phyloP scores from a whole-genome alignment of 1,140 invertebrate species.

The Piezodorus guildinii region DNA sequence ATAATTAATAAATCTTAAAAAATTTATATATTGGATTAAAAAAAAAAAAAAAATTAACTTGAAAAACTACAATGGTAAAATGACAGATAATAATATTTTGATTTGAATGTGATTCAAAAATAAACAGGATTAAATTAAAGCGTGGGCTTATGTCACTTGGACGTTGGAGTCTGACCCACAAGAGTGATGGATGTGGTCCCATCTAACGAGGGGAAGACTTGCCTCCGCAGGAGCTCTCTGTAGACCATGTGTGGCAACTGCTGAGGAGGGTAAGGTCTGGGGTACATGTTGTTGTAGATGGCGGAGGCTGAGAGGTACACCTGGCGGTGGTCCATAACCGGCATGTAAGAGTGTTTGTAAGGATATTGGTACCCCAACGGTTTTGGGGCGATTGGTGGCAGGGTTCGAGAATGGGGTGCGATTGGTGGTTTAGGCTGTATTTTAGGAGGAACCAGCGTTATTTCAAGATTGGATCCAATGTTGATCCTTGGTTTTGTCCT shows the following conservation, averaged over 20 bases:
- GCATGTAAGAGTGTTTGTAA: constrained; percentile 31
- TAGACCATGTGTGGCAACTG: constrained; percentile 33
- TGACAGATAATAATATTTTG: too few species aligned
- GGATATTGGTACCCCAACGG: constrained; percentile 33
- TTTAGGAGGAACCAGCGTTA: constrained; percentile 40
- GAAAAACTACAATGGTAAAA: too few species aligned
- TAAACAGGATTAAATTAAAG: too few species aligned
- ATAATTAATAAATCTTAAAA: too few species aligned
- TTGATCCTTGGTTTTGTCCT: constrained; percentile 31
- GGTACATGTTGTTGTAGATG: constrained; percentile 32
- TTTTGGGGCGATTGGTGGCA: constrained; percentile 24
- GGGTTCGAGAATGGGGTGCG: not conserved
- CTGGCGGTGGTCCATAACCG: constrained; percentile 30
- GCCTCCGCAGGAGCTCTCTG: constrained; percentile 32
- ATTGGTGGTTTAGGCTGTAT: not conserved
- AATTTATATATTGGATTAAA: too few species aligned
- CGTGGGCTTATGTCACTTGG: constrained; percentile 25
- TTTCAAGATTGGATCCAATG: constrained; percentile 46
- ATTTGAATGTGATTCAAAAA: too few species aligned
- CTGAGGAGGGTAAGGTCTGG: constrained; percentile 27
- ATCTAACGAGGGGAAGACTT: constrained; percentile 27
- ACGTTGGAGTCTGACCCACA: constrained; percentile 26
- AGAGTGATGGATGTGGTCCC: constrained; percentile 29
- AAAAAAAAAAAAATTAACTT: too few species aligned
- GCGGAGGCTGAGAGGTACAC: constrained; percentile 31